Evolutionary conservation across 2,113 vertebrate species (phyloP).

Genomic region (Chrysochloris asiatica): DNA sequence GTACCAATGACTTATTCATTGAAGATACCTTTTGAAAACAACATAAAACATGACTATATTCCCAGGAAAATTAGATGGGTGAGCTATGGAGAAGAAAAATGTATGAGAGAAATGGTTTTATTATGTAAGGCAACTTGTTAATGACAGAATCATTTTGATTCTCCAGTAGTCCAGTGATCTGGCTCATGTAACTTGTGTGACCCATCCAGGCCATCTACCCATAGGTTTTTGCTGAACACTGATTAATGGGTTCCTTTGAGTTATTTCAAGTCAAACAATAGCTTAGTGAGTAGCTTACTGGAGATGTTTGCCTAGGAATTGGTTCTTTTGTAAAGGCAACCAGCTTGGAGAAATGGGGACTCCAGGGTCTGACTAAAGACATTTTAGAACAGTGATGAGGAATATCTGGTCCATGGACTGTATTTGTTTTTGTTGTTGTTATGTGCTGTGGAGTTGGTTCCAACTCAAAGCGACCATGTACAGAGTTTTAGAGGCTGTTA

Average conservation of each 20-base stretch:
- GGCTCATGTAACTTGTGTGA: background rate
- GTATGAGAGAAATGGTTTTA: background rate
- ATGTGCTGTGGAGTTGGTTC: no score
- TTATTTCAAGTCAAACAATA: background rate
- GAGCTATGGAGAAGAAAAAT: background rate
- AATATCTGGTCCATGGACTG: background rate
- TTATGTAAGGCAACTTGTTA: background rate
- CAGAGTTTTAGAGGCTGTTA: no score
- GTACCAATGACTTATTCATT: no score
- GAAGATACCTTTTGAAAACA: no score
- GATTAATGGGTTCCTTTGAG: background rate
- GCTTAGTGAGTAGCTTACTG: background rate
- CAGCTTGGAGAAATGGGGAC: background rate
- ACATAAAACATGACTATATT: no score
- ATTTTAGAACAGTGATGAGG: background rate
- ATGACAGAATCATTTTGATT: background rate
- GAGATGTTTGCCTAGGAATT: background rate
- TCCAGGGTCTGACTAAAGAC: background rate
- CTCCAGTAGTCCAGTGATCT: background rate
- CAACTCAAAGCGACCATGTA: no score
- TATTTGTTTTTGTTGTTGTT: no score
- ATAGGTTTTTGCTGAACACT: background rate
- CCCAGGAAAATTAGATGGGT: background rate
- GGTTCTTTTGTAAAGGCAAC: background rate
- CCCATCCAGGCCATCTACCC: background rate